phyloP scores from a whole-genome alignment of 30 jellyfish, hydroid and myxozoan genomes.

The Cassiopea andromeda region DNA sequence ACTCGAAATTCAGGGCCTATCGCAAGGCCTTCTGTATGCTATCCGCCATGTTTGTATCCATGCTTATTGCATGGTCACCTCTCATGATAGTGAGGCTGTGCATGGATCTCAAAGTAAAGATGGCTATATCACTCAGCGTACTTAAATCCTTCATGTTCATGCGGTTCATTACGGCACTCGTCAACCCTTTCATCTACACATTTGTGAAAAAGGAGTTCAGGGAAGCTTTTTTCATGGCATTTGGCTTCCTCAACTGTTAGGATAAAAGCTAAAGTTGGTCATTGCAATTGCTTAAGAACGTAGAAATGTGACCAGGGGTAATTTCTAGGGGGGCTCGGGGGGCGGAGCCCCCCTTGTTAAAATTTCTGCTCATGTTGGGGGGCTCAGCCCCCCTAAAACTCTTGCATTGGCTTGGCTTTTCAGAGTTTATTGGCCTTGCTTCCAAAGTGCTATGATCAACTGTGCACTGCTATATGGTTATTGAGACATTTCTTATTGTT shows the following conservation, averaged over 20 bases:
- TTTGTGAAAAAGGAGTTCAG: constrained; percentile 61
- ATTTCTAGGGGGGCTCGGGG: too few species aligned
- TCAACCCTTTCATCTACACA: constrained; percentile 71
- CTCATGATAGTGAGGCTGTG: constrained; percentile 66
- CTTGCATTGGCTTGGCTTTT: too few species aligned
- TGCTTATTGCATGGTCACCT: constrained; percentile 79
- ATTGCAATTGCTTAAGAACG: too few species aligned
- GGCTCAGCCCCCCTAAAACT: too few species aligned
- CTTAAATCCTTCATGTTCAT: constrained; percentile 45
- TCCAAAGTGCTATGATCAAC: too few species aligned
- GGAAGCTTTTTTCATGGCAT: constrained; percentile 15
- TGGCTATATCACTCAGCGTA: constrained; percentile 23
- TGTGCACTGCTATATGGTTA: too few species aligned
- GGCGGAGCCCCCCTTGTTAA: too few species aligned
- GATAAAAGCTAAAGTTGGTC: too few species aligned
- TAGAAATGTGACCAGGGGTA: too few species aligned
- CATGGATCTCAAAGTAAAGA: constrained; percentile 38
- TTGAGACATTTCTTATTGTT: too few species aligned
- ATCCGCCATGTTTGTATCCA: constrained; percentile 61
- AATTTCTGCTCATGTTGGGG: too few species aligned
- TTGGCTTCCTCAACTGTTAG: constrained; percentile 16
- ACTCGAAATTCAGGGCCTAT: constrained; percentile 43
- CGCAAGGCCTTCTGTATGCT: constrained; percentile 68
- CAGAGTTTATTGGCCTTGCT: too few species aligned
- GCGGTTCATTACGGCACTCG: constrained; percentile 59